Base-by-base conservation (phyloP, 2,888 invertebrate species). In the Cephus nigrinus region DNA sequence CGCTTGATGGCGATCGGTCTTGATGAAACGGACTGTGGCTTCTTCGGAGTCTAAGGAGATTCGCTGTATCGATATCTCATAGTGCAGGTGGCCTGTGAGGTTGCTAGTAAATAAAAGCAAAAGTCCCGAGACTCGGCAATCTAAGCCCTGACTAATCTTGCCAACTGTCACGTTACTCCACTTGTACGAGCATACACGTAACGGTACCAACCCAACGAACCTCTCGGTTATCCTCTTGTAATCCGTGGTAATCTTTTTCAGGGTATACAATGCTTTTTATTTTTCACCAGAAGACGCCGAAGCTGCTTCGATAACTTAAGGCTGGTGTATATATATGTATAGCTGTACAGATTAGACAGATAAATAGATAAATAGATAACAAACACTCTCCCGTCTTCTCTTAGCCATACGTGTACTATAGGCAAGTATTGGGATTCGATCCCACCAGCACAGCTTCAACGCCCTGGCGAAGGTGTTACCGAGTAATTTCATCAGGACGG, bases 191-290 rank as follows among this genome's bases (percentile, higher is more conserved):
- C 69, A 35, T 11, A 73, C 30, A 74, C 77, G 74, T 74, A 74
- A 74, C 34, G 35, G 74, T 74, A 68, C 30, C 34, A 36, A 12
- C 55, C 55, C 55, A 55, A 55, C 55, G 40, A 74, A 74, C 68
- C 40, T 68, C 74, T 77, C 15, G 33, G 74, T 15, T 15, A 77
- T 74, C 74, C 30, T 69, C 5, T 31, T 55, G 76, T 76, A 76
- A 76, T 76, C 76, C 72, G 32, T 30, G 35, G 74, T 68, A 77
- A 77, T 77, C 77, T 68, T 68, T 23, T 73, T 55, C 2, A 23
- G 23, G 23, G 1, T 23, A 55, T 34, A 34, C 34, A 15, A n/a
- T 34, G 32, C 40, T 32, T 76, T 71, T 76, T 76, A 72, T 72
- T 76, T 76, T 76, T 4, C 76, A 35, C 32, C 9, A 12, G 12